Evolutionary conservation across 2,888 invertebrate genomes (phyloP).

Genomic region (Neoitamus cyanurus): DNA sequence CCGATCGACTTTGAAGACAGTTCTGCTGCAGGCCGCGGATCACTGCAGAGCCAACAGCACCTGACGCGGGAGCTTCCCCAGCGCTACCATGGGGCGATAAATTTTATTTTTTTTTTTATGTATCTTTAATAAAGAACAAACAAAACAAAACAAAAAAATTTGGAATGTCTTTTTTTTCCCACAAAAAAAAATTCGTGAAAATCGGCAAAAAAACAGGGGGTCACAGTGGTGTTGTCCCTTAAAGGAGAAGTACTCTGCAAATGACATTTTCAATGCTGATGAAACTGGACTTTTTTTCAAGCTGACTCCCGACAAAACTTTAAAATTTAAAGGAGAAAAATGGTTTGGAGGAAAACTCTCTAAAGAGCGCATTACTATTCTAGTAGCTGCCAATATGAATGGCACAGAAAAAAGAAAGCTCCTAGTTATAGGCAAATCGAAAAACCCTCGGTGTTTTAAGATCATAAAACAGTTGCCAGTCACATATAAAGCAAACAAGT

Average conservation of each 20-base stretch:
- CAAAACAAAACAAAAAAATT: too few relatives aligned
- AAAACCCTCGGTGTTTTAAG: conserved; percentile 3
- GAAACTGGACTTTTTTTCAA: neutral
- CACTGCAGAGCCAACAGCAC: too few relatives aligned
- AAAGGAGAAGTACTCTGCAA: neutral
- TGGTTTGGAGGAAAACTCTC: conserved; percentile 13
- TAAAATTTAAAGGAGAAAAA: neutral
- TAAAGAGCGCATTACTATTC: neutral
- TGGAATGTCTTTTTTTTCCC: too few relatives aligned
- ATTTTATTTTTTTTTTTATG: too few relatives aligned
- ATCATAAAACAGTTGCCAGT: neutral
- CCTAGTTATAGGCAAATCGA: neutral
- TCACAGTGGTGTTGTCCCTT: too few relatives aligned
- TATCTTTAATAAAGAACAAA: too few relatives aligned
- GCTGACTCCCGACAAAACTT: neutral
- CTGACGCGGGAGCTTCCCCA: too few relatives aligned
- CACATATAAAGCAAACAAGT: neutral
- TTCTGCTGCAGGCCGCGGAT: too few relatives aligned
- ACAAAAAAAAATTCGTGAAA: too few relatives aligned
- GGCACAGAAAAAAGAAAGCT: conserved; percentile 8
- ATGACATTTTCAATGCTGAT: neutral
- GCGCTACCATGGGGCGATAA: too few relatives aligned
- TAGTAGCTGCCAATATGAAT: neutral
- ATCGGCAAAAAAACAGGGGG: too few relatives aligned
- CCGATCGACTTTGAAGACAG: too few relatives aligned